A percentile compares a stretch with the other conserved stretches of the same genome.
Evolutionary conservation across 2,888 invertebrate species (phyloP).

Genomic region (Noctua pronuba): DNA sequence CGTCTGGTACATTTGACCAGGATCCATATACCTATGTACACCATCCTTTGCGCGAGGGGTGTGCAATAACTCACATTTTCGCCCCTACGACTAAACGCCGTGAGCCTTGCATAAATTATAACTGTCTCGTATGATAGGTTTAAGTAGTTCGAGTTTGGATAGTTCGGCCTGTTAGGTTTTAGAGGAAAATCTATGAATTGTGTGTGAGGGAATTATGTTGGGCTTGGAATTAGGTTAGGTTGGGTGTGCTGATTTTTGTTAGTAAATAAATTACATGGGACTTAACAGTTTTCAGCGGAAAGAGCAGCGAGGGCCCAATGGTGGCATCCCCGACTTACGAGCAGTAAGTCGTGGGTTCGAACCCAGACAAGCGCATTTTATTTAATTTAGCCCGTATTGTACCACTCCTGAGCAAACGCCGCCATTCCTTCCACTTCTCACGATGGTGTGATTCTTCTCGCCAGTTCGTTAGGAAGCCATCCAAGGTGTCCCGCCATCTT

Average conservation of each 20-base stretch:
- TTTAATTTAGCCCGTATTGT: no score
- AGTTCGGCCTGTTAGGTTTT: slow-evolving; percentile 8
- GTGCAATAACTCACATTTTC: slow-evolving; percentile 67
- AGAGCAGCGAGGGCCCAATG: no score
- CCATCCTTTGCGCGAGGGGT: slow-evolving; percentile 24
- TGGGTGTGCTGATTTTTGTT: not conserved
- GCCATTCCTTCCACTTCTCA: no score
- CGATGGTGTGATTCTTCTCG: no score
- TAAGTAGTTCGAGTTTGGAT: slow-evolving; percentile 44
- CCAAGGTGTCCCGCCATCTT: no score
- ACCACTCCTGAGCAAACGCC: no score
- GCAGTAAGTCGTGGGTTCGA: no score
- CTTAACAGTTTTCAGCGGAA: no score
- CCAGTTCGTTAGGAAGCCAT: no score
- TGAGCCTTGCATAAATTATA: slow-evolving; percentile 70
- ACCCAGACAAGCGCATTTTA: no score
- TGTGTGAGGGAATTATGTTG: not conserved
- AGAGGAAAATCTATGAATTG: slow-evolving; percentile 4
- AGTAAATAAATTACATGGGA: no score
- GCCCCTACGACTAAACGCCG: slow-evolving; percentile 54
- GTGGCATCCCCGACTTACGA: no score
- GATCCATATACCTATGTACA: slow-evolving; percentile 29
- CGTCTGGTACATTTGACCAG: slow-evolving; percentile 27
- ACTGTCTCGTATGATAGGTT: slow-evolving; percentile 60
- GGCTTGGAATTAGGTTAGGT: not conserved